Evolutionary conservation across 2,888 invertebrate genomes (phyloP).

Genomic region (Luffia ferchaultella): DNA sequence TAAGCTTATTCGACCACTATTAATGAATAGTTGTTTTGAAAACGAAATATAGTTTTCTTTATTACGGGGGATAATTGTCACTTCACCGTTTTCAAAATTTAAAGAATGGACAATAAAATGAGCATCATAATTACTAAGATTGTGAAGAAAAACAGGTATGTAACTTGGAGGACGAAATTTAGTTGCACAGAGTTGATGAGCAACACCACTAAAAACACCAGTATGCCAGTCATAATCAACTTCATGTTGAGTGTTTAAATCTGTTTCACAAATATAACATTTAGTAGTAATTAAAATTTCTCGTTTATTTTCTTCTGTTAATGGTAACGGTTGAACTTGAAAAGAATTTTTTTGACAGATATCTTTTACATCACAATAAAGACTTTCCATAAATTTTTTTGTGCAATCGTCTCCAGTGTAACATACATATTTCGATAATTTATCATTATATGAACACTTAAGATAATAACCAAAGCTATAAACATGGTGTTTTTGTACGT

Average conservation of each 20-base stretch:
- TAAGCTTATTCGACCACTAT: slow-evolving; percentile 7
- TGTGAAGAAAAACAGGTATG: slow-evolving; percentile 19
- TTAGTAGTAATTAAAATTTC: slow-evolving; percentile 4
- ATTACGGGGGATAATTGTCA: slow-evolving; percentile 19
- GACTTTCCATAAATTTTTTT: slow-evolving; percentile 17
- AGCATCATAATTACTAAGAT: slow-evolving; percentile 21
- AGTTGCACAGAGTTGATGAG: slow-evolving; percentile 18
- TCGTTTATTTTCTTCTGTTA: slow-evolving; percentile 8
- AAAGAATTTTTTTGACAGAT: slow-evolving; percentile 12
- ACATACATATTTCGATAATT: slow-evolving; percentile 17
- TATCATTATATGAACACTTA: slow-evolving; percentile 21
- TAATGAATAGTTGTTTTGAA: slow-evolving; percentile 16
- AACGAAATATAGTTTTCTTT: slow-evolving; percentile 26
- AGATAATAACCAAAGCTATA: slow-evolving; percentile 24
- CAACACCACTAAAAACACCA: slow-evolving; percentile 18
- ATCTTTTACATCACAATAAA: slow-evolving; percentile 15
- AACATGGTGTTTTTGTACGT: slow-evolving; percentile 17
- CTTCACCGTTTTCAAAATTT: slow-evolving; percentile 15
- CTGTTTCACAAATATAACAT: slow-evolving; percentile 15
- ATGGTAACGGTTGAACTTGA: slow-evolving; percentile 8
- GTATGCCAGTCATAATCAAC: slow-evolving; percentile 17
- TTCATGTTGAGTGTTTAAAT: slow-evolving; percentile 10
- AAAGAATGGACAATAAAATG: slow-evolving; percentile 23
- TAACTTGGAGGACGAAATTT: slow-evolving; percentile 16
- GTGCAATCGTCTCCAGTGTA: slow-evolving; percentile 19